Evolutionary conservation across 2,113 vertebrate species (phyloP).

Genomic region (zebrafish (Danio rerio)): DNA sequence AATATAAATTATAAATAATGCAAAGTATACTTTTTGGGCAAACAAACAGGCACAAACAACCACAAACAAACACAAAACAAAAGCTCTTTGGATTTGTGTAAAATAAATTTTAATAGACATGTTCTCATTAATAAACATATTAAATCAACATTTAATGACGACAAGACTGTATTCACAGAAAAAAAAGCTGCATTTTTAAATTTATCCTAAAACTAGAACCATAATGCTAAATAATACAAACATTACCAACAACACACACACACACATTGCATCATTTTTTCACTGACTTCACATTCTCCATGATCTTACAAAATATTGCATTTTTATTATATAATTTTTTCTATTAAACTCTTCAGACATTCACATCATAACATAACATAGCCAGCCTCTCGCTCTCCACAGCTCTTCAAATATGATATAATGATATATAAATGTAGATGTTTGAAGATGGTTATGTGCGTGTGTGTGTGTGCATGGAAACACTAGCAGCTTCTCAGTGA

Average conservation of each 20-base stretch:
- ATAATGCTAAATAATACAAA: not conserved
- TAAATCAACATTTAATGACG: not conserved
- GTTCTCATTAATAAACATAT: not conserved
- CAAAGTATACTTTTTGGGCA: not conserved
- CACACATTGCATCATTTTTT: no score
- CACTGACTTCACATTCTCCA: not conserved
- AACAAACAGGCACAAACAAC: no score
- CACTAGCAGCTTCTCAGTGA: conserved; percentile 1
- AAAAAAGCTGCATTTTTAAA: not conserved
- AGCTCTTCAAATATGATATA: no score
- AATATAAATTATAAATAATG: no score
- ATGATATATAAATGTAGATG: no score
- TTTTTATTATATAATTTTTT: not conserved
- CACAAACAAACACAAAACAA: not conserved
- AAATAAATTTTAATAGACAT: not conserved
- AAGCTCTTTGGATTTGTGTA: conserved; percentile 4
- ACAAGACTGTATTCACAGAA: not conserved
- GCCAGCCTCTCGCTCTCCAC: not conserved
- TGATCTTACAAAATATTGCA: not conserved
- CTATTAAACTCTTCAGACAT: not conserved
- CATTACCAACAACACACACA: not conserved
- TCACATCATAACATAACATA: no score
- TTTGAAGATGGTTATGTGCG: not conserved
- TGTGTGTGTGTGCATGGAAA: not conserved
- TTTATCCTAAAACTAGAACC: not conserved